Conservation (phyloP, 2,888 invertebrate species). For the Glaucopsyche alexis region DNA sequence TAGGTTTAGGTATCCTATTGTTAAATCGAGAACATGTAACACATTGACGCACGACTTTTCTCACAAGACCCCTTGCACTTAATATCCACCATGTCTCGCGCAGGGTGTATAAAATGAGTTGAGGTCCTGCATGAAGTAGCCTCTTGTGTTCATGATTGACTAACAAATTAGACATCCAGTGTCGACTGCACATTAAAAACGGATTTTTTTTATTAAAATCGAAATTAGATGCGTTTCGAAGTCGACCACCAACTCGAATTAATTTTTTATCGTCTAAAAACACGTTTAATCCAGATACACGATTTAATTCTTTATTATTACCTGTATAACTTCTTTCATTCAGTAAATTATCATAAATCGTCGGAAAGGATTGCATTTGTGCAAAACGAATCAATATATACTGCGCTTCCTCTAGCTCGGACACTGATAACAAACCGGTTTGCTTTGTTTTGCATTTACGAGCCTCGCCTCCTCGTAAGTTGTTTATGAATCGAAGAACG, state of each 20-base stretch:
- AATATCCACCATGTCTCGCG: constrained; percentile 9
- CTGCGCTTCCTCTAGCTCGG: background rate
- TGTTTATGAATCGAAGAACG: no score
- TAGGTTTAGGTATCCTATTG: background rate
- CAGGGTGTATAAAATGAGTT: background rate
- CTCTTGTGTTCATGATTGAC: background rate
- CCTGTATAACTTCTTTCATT: background rate
- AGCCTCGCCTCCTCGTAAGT: no score
- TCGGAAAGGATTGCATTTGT: background rate
- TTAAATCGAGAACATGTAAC: background rate
- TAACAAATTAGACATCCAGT: background rate
- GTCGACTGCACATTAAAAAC: background rate
- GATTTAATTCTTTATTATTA: no score
- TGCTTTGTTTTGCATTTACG: no score
- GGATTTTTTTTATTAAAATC: constrained; percentile 17
- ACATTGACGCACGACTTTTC: background rate
- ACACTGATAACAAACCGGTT: background rate
- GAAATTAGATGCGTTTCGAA: no score
- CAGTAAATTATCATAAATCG: background rate
- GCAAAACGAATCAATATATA: background rate
- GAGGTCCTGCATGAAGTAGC: background rate
- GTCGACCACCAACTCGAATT: background rate
- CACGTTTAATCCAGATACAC: no score
- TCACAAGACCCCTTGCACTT: background rate
- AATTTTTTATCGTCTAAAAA: no score